Percentiles rank a stretch among this genome's conserved stretches.
phyloP scores from a whole-genome alignment of 2,888 invertebrate genomes.

The Busseola fusca region DNA sequence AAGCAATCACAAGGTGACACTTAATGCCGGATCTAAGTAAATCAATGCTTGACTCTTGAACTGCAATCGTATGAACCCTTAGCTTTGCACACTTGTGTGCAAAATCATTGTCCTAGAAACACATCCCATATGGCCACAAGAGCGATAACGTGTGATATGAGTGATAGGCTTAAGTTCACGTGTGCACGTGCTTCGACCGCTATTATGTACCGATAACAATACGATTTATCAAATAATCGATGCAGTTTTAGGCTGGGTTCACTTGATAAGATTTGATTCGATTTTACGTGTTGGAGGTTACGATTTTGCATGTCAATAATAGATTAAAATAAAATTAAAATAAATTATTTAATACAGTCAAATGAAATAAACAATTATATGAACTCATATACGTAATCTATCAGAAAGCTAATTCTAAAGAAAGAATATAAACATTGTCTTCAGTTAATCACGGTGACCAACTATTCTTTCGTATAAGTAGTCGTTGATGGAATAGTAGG shows the following conservation, averaged over 20 bases:
- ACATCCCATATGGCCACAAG: constrained; percentile 31
- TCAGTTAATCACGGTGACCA: too few species aligned
- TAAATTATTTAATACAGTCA: too few species aligned
- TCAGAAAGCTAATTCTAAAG: too few species aligned
- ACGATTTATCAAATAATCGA: constrained; percentile 84
- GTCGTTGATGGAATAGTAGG: too few species aligned
- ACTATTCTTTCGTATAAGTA: too few species aligned
- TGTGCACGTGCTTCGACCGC: constrained; percentile 71
- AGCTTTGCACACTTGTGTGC: neutral
- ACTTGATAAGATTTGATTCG: constrained; percentile 8
- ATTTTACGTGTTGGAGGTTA: neutral
- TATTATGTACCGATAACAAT: constrained; percentile 74
- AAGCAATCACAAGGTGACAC: neutral
- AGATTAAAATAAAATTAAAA: too few species aligned
- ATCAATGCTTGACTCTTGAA: neutral
- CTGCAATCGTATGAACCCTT: neutral
- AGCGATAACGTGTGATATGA: constrained; percentile 58
- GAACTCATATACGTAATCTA: too few species aligned
- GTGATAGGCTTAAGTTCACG: constrained; percentile 65
- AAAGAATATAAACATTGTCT: too few species aligned
- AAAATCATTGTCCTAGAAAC: constrained; percentile 31
- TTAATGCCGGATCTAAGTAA: neutral
- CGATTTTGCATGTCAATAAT: neutral
- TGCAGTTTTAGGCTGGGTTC: constrained; percentile 69
- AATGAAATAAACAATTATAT: too few species aligned